A percentile compares a stretch with the other conserved stretches of the same genome.
Conservation (phyloP, 2,888 invertebrate genomes). For the Drosophila flavopinicola region DNA sequence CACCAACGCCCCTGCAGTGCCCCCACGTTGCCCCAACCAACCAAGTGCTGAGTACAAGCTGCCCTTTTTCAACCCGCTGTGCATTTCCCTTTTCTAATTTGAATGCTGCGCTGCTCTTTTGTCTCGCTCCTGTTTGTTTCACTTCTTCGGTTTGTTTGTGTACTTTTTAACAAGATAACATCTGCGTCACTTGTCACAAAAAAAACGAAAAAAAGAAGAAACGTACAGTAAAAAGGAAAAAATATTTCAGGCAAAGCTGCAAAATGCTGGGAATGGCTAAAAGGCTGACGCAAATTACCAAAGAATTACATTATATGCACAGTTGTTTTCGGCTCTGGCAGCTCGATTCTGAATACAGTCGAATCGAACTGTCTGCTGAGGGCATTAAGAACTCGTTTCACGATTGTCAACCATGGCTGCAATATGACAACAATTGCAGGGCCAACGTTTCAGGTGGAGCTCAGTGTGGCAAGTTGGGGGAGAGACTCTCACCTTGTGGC, state of each 20-base stretch:
- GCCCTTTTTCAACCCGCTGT: constrained; percentile 53
- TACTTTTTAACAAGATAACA: constrained; percentile 71
- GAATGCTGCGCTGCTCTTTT: constrained; percentile 50
- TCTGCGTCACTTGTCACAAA: constrained; percentile 71
- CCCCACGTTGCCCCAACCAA: constrained; percentile 14
- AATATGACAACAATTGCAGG: constrained; percentile 21
- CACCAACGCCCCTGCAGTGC: constrained; percentile 11
- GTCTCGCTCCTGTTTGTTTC: constrained; percentile 44
- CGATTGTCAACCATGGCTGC: constrained; percentile 38
- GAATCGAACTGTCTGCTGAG: constrained; percentile 48
- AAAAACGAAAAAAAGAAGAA: constrained; percentile 27
- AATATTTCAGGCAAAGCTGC: constrained; percentile 35
- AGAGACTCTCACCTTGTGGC: constrained; percentile 29
- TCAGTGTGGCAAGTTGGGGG: constrained; percentile 2
- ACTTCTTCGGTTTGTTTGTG: constrained; percentile 62
- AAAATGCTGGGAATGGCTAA: constrained; percentile 41
- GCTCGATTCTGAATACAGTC: constrained; percentile 42
- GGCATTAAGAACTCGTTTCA: constrained; percentile 68
- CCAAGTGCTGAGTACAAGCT: constrained; percentile 47
- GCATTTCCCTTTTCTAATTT: constrained; percentile 68
- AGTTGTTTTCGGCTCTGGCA: constrained; percentile 8
- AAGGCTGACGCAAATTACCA: constrained; percentile 61
- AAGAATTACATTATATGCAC: constrained; percentile 64
- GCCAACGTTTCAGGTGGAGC: constrained; percentile 26
- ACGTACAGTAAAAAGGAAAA: constrained; percentile 10